Evolutionary conservation across 2,797 vertebrate genomes (phyloP), one percentile per base, ranked within the genome.

Genomic region (Champsocephalus esox): DNA sequence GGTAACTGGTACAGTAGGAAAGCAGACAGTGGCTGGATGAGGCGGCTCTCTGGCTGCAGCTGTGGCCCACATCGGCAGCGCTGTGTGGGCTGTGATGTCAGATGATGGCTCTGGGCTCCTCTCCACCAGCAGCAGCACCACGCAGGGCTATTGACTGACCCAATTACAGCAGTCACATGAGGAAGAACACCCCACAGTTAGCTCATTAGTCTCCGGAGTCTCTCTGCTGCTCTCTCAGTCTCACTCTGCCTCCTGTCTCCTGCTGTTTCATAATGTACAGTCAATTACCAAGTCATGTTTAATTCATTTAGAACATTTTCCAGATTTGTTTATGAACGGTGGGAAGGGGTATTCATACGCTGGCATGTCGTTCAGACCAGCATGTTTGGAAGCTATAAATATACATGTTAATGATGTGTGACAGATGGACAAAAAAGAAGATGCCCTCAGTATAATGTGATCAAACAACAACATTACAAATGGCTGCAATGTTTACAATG

Each of bases 131-230:
- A 60, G 64, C 67, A 75, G 60, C 70, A 51, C 71, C 77, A 73
- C 71, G 85, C 79, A 77, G 9, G 83, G 79, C 83, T 81, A 82
- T 79, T 79, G 88, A 92, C 88, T 91, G 91, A 93, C 92, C 90
- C 89, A 92, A 87, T 91, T 93, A 89, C 84, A 77, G 75, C 73
- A 79, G 81, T 88, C 87, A 89, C 87, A 86, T 77, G 83, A 83
- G 80, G 81, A 80, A 77, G 73, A 84, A 82, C 41, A 56, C 77
- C 83, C 86, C 7, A 57, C 84, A 83, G 90, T 88, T 83, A 86
- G 87, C 85, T 92, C 88, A 88, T 90, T 91, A 88, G 86, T 84
- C 88, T 85, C 87, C 75, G 57, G 77, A 88, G 88, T 79, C 81
- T 84, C 54, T 75, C 63, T 56, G 65, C 75, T 57, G 71, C 75